A percentile compares a stretch with the other conserved stretches of the same genome.
Conservation (phyloP, 1,140 invertebrate species). For the Trachymyrmex cornetzi region DNA sequence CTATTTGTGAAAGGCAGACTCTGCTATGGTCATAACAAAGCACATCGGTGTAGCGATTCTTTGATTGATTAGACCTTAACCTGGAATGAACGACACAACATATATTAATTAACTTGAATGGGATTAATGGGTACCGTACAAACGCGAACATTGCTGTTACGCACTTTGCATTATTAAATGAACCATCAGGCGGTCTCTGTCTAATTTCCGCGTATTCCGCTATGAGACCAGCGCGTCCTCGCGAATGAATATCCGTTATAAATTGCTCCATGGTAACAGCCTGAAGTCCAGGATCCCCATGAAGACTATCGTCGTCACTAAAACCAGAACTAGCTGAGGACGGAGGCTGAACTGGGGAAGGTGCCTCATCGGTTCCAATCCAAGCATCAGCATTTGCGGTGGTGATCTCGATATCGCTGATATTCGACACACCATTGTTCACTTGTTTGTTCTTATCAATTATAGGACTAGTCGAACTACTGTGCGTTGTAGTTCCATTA, state of each 20-base stretch:
- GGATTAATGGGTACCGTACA: not conserved
- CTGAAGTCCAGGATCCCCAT: constrained; percentile 88
- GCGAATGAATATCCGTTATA: constrained; percentile 91
- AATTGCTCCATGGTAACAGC: constrained; percentile 92
- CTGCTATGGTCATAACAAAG: constrained; percentile 98
- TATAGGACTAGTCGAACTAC: constrained; percentile 83
- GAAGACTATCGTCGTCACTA: constrained; percentile 95
- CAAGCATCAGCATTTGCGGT: constrained; percentile 81
- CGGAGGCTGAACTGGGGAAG: constrained; percentile 90
- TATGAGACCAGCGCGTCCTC: constrained; percentile 92
- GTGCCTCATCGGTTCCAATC: constrained; percentile 85
- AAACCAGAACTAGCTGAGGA: constrained; percentile 94
- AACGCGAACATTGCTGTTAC: constrained; percentile 32
- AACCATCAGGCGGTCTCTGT: constrained; percentile 93
- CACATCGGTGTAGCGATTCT: constrained; percentile 99
- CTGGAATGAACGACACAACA: constrained; percentile 83
- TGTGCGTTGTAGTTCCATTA: constrained; percentile 78
- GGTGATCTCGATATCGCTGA: constrained; percentile 84
- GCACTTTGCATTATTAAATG: constrained; percentile 92
- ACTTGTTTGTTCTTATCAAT: constrained; percentile 79
- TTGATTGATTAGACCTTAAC: constrained; percentile 93
- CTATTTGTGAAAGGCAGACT: constrained; percentile 92
- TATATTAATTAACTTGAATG: constrained; percentile 28
- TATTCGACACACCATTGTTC: constrained; percentile 82
- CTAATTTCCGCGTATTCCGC: constrained; percentile 95